Percentiles rank a stretch among this genome's conserved stretches.
Evolutionary conservation across 2,888 invertebrate genomes (phyloP).

Genomic region (Litoditis marina): DNA sequence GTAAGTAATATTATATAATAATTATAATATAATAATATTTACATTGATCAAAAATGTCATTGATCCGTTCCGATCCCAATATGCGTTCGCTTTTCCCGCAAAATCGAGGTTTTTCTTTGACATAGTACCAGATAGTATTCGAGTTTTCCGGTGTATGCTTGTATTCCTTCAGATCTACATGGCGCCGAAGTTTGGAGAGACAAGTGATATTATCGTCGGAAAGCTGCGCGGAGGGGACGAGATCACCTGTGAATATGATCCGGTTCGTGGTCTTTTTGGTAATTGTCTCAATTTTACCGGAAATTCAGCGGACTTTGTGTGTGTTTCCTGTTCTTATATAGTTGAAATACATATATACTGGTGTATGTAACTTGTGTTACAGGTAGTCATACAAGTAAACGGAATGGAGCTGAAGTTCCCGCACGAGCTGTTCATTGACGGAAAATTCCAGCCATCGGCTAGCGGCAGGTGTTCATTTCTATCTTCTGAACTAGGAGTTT

Average conservation of each 20-base stretch:
- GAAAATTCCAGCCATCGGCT: slow-evolving; percentile 77
- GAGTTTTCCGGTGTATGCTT: slow-evolving; percentile 73
- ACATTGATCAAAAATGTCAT: no score
- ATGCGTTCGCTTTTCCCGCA: no score
- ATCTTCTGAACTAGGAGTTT: background rate
- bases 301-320: no score
- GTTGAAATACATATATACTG: background rate
- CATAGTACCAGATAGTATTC: slow-evolving; percentile 72
- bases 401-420: slow-evolving; percentile 82
- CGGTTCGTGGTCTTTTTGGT: slow-evolving; percentile 25
- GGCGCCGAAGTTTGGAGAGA: slow-evolving; percentile 83
- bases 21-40: no score
- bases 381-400: slow-evolving; percentile 71
- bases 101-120: no score
- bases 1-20: no score
- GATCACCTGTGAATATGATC: slow-evolving; percentile 47
- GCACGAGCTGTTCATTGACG: slow-evolving; percentile 85
- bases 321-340: no score
- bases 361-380: background rate
- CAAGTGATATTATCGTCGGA: slow-evolving; percentile 71
- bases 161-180: slow-evolving; percentile 74
- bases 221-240: slow-evolving; percentile 68
- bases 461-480: slow-evolving; percentile 58
- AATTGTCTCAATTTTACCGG: no score
- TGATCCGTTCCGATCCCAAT: no score